Percentiles rank a stretch among this genome's conserved stretches.
phyloP scores from a whole-genome alignment of 2,888 invertebrate genomes.

The Criorhina ranunculi region DNA sequence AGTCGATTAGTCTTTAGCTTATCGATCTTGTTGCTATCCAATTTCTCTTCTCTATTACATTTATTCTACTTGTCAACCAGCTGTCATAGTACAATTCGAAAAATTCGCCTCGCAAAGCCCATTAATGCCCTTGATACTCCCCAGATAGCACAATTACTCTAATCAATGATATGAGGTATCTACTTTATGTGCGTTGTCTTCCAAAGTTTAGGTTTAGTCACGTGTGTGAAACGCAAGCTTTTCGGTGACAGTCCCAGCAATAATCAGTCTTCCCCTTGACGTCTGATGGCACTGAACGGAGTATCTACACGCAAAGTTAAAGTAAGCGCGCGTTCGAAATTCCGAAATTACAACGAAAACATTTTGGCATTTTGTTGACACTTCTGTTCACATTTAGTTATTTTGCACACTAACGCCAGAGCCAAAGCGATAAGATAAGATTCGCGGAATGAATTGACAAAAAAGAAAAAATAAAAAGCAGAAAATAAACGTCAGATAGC shows the following conservation, averaged over 20 bases:
- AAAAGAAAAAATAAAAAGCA: constrained; percentile 1
- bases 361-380: constrained; percentile 22
- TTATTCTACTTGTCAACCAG: constrained; percentile 29
- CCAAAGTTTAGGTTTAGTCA: constrained; percentile 9
- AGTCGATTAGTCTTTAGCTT: constrained; percentile 1
- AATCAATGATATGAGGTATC: constrained; percentile 17
- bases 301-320: background rate
- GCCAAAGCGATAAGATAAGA: constrained; percentile 43
- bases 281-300: background rate
- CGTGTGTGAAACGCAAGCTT: background rate
- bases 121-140: constrained; percentile 3
- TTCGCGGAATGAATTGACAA: constrained; percentile 37
- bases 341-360: constrained; percentile 7
- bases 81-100: constrained; percentile 13
- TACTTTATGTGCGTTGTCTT: background rate
- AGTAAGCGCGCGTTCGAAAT: background rate
- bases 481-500: constrained; percentile 28
- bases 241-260: background rate
- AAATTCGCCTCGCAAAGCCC: background rate
- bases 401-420: constrained; percentile 6
- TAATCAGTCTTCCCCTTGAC: background rate
- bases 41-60: constrained; percentile 7
- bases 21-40: constrained; percentile 7
- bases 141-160: constrained; percentile 32
- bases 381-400: constrained; percentile 8